Conservation (phyloP, 2,797 vertebrate genomes). For the Sebastes variabilis region DNA sequence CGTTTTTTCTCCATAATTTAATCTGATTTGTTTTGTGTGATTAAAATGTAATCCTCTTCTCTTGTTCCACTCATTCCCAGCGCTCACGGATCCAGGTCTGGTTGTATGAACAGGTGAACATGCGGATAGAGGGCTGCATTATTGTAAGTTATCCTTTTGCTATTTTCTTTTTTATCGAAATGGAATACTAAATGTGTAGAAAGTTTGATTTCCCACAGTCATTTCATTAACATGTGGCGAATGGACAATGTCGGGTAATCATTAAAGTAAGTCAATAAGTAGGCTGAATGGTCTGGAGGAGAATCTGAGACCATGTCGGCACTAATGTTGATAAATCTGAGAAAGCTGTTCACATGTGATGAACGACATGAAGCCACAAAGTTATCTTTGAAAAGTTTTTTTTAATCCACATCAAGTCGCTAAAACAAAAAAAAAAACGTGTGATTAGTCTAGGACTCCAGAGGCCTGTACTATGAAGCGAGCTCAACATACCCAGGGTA, state of each 20-base stretch:
- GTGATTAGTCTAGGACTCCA: too few relatives aligned
- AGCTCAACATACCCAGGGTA: too few relatives aligned
- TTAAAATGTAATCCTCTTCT: background rate
- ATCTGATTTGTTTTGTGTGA: background rate
- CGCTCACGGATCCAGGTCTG: constrained; percentile 97
- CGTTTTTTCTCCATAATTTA: rapidly evolving
- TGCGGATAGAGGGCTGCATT: constrained; percentile 99
- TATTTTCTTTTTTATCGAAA: background rate
- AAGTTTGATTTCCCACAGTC: background rate
- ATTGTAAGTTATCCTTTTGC: constrained; percentile 87
- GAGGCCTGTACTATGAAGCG: rapidly evolving
- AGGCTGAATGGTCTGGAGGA: background rate
- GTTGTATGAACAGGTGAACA: constrained; percentile 98
- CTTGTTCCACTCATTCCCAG: constrained; percentile 66
- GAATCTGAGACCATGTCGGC: background rate
- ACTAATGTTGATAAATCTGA: background rate
- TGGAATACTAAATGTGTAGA: background rate
- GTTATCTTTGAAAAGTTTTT: too few relatives aligned
- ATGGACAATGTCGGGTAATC: background rate
- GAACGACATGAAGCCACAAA: too few relatives aligned
- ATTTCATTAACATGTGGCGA: background rate
- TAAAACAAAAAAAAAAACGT: too few relatives aligned
- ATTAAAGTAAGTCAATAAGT: background rate
- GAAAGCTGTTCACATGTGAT: too few relatives aligned
- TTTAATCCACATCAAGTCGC: too few relatives aligned